Evolutionary conservation across 2,797 vertebrate species (phyloP), one percentile per base, ranked within the genome.

Genomic region (Lithobates pipiens): DNA sequence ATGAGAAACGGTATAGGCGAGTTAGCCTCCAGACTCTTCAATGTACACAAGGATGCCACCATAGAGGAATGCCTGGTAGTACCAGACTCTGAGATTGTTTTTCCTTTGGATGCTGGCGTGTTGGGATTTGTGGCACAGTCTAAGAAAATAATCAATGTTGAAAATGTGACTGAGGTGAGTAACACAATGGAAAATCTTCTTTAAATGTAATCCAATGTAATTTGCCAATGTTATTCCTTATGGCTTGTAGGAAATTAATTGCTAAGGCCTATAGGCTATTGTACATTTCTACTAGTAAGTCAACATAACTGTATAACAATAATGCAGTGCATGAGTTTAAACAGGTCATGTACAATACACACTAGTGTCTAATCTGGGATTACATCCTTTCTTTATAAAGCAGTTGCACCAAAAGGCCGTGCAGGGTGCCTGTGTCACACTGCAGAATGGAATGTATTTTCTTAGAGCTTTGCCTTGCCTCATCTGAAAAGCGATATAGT

Each of bases 11-110:
- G 96, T n/a, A 92, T 92, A 0, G 95, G 95, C 0, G 97, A 98
- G 90, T 91, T 98, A 10, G 96, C 96, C 44, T 97, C 97, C 8
- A 95, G 96, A 78, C 92, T 97, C 83, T 98, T 98, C 82, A 96
- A 95, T 0, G 94, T 98, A 69, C 88, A 94, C 78, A 97, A 96
- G 88, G 93, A 96, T 25, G 91, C 96, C 0, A 7, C 16, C 16
- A 86, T 95, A 0, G 97, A 98, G 0, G 96, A 97, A 0, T 97
- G 97, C 81, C 92, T 98, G 91, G 96, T 98, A 88, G 75, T 25
- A 0, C 96, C 96, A 0, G 96, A 97, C 86, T 95, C 94, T 1
- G 97, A 98, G 92, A 97, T 98, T 0, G 96, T 98, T 27, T 98
- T 97, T 86, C 96, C 97, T 2, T 77, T 97, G 93, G 97, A 98